Percentiles rank a stretch among this genome's conserved stretches.
Conservation (phyloP, 2,113 vertebrate species). For the Rutilus rutilus region DNA sequence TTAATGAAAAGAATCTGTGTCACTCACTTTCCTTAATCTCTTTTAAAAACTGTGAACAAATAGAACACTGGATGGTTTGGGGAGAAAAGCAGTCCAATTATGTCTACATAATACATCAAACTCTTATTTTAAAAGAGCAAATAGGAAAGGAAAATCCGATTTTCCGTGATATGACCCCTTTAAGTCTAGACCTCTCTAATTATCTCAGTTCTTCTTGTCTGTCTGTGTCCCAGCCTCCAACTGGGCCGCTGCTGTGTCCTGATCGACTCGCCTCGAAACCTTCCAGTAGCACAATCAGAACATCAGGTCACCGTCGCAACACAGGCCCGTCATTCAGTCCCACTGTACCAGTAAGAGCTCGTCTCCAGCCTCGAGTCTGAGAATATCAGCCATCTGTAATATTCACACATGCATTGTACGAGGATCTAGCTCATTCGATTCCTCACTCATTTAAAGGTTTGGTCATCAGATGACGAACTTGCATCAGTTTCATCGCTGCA, state of each 20-base stretch:
- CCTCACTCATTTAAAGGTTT: not conserved
- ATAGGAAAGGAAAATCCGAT: not conserved
- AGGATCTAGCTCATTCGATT: not conserved
- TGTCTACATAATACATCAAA: not conserved
- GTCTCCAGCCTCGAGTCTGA: conserved; percentile 11
- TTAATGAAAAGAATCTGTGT: not conserved
- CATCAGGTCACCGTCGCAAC: not conserved
- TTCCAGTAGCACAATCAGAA: not conserved
- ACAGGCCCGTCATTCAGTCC: not conserved
- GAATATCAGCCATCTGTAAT: not conserved
- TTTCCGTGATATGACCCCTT: not conserved
- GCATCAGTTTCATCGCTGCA: not conserved
- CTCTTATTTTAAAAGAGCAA: not conserved
- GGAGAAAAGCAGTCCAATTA: not conserved
- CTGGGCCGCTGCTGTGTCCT: conserved; percentile 13
- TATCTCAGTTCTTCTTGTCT: conserved; percentile 6
- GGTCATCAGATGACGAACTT: not conserved
- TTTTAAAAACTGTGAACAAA: not conserved
- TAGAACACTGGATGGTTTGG: not conserved
- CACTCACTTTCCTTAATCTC: not conserved
- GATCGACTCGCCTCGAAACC: conserved; percentile 11
- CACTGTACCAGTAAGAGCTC: conserved; percentile 26
- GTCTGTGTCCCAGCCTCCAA: not conserved
- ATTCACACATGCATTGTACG: not conserved
- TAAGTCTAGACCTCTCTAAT: conserved; percentile 18